Percentiles rank a stretch among this genome's conserved stretches.
phyloP scores from a whole-genome alignment of 2,113 vertebrate species.

The Anser cygnoides region DNA sequence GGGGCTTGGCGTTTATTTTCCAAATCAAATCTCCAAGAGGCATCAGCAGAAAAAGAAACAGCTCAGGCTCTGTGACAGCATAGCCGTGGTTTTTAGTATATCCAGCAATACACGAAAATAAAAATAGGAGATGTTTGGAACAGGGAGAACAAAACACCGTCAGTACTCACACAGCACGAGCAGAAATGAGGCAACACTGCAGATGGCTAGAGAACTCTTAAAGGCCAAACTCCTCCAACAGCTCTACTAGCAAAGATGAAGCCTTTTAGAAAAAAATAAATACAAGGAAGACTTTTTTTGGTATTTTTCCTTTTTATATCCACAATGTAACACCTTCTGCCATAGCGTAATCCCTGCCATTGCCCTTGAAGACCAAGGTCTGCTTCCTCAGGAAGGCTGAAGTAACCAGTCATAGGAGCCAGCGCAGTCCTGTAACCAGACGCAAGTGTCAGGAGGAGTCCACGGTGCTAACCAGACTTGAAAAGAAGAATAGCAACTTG shows the following conservation, averaged over 20 bases:
- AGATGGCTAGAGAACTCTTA: constrained; percentile 13
- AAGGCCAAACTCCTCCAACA: constrained; percentile 64
- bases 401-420: constrained; percentile 73
- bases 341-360: constrained; percentile 86
- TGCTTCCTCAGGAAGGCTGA: constrained; percentile 76
- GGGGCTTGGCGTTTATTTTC: not conserved
- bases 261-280: constrained; percentile 74
- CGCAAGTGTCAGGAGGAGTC: constrained; percentile 63
- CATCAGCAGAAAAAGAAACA: not conserved
- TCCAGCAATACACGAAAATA: not conserved
- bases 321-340: constrained; percentile 73
- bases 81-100: not conserved
- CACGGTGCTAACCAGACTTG: constrained; percentile 88
- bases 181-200: not conserved
- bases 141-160: not conserved
- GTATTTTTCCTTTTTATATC: constrained; percentile 72
- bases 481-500: constrained; percentile 98
- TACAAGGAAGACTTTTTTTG: constrained; percentile 76
- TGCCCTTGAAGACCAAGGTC: constrained; percentile 75
- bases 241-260: constrained; percentile 65
- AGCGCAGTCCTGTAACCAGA: constrained; percentile 70
- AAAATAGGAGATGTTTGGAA: not conserved
- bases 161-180: constrained; percentile 7
- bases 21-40: not conserved
- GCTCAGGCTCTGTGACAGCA: not conserved